Base-by-base conservation (phyloP, 2,888 invertebrate species). In the Zele albiditarsus region DNA sequence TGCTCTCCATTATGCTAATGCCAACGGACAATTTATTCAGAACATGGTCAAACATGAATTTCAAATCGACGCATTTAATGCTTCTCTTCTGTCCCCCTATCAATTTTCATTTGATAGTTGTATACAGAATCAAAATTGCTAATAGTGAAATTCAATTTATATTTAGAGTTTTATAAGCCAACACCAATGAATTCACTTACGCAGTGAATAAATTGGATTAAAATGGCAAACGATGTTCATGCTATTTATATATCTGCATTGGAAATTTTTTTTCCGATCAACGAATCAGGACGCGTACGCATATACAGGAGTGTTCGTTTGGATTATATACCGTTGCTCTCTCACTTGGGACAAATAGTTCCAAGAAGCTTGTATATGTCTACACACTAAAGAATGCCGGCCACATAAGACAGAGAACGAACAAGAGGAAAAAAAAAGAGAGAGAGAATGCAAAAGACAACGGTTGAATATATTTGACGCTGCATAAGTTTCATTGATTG, bases 11-110 rank as follows among this genome's bases (percentile, higher is more conserved):
- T 80, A 80, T 79, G 80, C 75, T 79, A 78, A 80, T 80, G 2
- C 74, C 67, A 75, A 76, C 77, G 77, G 78, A 77, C 78, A 78
- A 80, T 79, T 78, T 80, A 79, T 79, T 78, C 80, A 72, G 73
- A 57, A 46, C 63, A 66, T 46, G 67, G 28, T 23, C 23, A 16
- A 63, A 75, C 73, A 74, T 58, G 38, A 74, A 74, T 71, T 77
- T 77, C 71, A 74, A 74, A 78, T 77, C 74, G 27, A 60, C 10
- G 20, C 14, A 8, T 58, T 27, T 23, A 60, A 33, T 38, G 60
- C 14, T 27, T 60, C 10, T 60, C 20, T 28, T 27, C 60, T 60
- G 2, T 10, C 6, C 12, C 16, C 6, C 60, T 28, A 25, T 62
- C 25, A 42, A 33, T 38, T 25, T 66, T 46, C 23, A 38, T 23